A percentile compares a stretch with the other conserved stretches of the same genome.
These are phyloP conservation scores for Siderastrea radians DNA, from an alignment of 92 coral and sea anemone species.

Conservation along the genomic window DNA sequence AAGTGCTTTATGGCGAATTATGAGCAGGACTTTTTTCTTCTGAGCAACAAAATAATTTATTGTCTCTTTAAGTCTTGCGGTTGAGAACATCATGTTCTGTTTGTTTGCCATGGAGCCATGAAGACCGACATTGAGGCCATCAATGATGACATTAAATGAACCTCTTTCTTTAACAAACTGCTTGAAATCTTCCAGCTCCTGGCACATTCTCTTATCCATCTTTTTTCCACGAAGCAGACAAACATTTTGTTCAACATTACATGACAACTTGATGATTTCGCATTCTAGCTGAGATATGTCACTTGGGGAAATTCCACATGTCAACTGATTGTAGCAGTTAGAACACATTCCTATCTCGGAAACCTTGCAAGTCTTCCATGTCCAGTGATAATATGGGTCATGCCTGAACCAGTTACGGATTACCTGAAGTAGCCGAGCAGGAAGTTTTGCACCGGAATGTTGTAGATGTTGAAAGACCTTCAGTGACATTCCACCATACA, in stretches of 20 bases:
- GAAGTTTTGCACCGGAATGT: constrained; percentile 76
- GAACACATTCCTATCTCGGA: constrained; percentile 75
- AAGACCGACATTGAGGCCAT: constrained; percentile 94
- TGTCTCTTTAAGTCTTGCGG: constrained; percentile 54
- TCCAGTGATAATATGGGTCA: constrained; percentile 82
- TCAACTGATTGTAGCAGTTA: constrained; percentile 69
- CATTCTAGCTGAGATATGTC: constrained; percentile 28
- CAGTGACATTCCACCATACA: constrained; percentile 28
- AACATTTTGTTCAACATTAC: constrained; percentile 5
- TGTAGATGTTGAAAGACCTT: constrained; percentile 76
- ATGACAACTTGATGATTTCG: constrained; percentile 35
- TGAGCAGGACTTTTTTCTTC: constrained; percentile 79
- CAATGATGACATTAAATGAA: constrained; percentile 91
- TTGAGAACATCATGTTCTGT: constrained; percentile 47
- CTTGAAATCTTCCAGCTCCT: constrained; percentile 64
- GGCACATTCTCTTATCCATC: constrained; percentile 64
- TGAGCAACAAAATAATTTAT: constrained; percentile 63
- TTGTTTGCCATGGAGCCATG: constrained; percentile 45
- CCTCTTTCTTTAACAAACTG: constrained; percentile 54
- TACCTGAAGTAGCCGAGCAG: constrained; percentile 67
- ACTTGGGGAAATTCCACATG: constrained; percentile 38
- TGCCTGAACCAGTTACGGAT: constrained; percentile 70
- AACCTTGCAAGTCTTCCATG: constrained; percentile 63
- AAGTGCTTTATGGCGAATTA: constrained; percentile 69
- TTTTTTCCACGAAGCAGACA: constrained; percentile 24